Base-by-base conservation (phyloP, 2,888 invertebrate genomes). In the Microctonus hyperodae region DNA sequence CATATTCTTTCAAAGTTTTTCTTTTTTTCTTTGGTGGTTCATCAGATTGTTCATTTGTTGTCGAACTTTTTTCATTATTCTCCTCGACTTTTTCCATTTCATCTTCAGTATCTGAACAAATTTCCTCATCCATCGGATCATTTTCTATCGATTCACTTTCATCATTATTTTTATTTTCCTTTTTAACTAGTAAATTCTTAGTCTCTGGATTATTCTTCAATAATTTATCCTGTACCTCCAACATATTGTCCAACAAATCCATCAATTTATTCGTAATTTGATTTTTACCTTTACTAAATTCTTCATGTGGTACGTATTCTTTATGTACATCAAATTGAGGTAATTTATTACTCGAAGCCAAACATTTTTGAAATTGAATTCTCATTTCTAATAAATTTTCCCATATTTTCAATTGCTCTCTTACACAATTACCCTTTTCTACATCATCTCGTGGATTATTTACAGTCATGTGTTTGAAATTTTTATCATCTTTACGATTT, bases 371-470 rank as follows among this genome's bases (percentile, higher is more conserved):
- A 25, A 96, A 83, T 78, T 93, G 92, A 75, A 97, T 97, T 72
- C 97, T 88, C 80, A 91, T 87, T 85, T 97, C 96, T 25, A 97
- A 81, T 4, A 97, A 82, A 64, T 88, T 90, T 81, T 97, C 97
- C 95, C 95, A 97, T 1, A 95, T 79, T 44, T 87, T 85, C 31
- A 93, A 81, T 79, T 93, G 92, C 75, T 90, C 91, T 77, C 89
- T 87, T 0, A 93, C 90, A 78, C 90, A 88, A 13, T 86, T 83
- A 1, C 91, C 92, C 79, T 91, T 92, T 73, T 89, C 88, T 0
- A 89, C 85, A 78, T 90, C 89, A 67, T 86, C 86, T 0, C 87
- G 85, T 1, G 86, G 70, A 77, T 89, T 87, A 64, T 85, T 84
- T 55, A 87, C 85, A 67, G 87, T 86, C 44, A 90, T 84, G 82